Conservation (phyloP, 2,888 invertebrate species). For the Busseola fusca region DNA sequence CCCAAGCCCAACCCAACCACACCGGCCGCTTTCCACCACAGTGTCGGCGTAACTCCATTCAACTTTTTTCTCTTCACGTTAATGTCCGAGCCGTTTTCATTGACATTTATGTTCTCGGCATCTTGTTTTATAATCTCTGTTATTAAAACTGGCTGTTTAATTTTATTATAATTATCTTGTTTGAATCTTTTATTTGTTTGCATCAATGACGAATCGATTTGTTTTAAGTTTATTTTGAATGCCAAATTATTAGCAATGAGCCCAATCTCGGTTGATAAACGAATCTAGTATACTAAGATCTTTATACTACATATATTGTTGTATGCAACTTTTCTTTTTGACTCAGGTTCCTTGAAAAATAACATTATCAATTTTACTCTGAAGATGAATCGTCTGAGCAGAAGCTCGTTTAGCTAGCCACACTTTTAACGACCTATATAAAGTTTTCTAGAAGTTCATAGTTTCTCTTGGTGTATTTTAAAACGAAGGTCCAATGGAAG, state of each 20-base stretch:
- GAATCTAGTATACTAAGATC: neutral
- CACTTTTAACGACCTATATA: constrained; percentile 25
- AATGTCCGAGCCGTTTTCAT: constrained; percentile 48
- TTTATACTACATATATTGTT: neutral
- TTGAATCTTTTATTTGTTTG: constrained; percentile 44
- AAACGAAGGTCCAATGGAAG: constrained; percentile 14
- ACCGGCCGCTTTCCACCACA: constrained; percentile 63
- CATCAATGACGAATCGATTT: constrained; percentile 40
- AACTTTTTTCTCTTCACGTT: constrained; percentile 60
- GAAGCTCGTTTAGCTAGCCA: constrained; percentile 1
- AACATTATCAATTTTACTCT: neutral
- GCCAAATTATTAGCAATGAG: constrained; percentile 5
- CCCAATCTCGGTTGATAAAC: constrained; percentile 27
- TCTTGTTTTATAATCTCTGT: constrained; percentile 46
- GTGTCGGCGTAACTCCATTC: constrained; percentile 65
- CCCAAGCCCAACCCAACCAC: too few relatives aligned
- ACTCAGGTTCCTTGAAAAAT: constrained; percentile 4
- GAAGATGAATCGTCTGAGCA: constrained; percentile 1
- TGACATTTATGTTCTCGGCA: constrained; percentile 54
- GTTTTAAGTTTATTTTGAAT: constrained; percentile 27
- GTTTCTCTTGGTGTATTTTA: constrained; percentile 23
- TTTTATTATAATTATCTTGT: constrained; percentile 26
- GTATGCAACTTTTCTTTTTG: neutral
- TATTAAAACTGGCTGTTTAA: constrained; percentile 26
- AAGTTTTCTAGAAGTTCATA: constrained; percentile 16